These are phyloP conservation scores for Muricea muricata DNA, from an alignment of 92 coral and sea anemone species.

Conservation along the genomic window DNA sequence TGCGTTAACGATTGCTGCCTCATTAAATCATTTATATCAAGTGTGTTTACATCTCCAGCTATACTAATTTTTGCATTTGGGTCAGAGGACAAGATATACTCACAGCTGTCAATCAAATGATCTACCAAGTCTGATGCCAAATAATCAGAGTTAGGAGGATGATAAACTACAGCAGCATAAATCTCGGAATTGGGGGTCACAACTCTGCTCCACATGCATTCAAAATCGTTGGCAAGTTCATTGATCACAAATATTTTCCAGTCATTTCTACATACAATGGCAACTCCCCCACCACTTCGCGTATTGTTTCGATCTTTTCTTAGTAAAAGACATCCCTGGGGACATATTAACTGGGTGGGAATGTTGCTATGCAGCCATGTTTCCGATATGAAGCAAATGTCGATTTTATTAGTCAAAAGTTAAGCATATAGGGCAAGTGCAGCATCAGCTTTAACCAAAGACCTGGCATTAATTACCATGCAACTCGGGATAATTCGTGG, in stretches of 20 bases:
- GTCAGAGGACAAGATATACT: no score
- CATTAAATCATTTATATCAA: no score
- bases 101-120: no score
- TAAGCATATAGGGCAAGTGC: constrained; percentile 63
- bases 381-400: constrained; percentile 52
- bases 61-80: no score
- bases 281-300: constrained; percentile 55
- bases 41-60: no score
- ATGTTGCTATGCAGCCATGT: constrained; percentile 50
- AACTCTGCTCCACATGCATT: background rate
- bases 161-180: no score
- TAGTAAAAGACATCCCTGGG: constrained; percentile 26
- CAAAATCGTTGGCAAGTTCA: constrained; percentile 27
- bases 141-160: no score
- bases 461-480: constrained; percentile 59
- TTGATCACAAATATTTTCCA: background rate
- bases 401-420: constrained; percentile 55
- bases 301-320: constrained; percentile 52
- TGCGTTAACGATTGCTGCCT: no score
- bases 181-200: no score
- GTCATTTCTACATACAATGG: no score
- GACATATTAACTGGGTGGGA: constrained; percentile 29
- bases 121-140: no score
- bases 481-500: background rate
- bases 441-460: constrained; percentile 63